Evolutionary conservation across 2,113 vertebrate genomes (phyloP), one percentile per base, ranked within the genome.

Genomic region (Vidua macroura): DNA sequence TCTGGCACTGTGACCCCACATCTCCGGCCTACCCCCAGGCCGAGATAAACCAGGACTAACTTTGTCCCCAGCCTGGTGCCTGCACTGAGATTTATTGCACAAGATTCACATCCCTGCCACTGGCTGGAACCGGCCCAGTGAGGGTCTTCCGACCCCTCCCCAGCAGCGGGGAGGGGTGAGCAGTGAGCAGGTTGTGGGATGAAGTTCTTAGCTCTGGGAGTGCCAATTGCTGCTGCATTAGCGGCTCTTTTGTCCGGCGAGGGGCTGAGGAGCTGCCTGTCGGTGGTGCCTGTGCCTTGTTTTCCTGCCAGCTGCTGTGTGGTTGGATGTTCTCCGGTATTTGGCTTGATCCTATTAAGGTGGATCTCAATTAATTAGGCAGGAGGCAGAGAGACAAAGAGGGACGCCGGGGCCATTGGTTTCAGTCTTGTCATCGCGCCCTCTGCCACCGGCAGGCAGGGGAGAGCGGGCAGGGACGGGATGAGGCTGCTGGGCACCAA

Each of bases 301-400:
- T 96, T 93, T 93, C 49, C 21, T 91, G 78, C 94, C 96, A 92
- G 88, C 89, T 90, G 88, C 93, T n/a, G 73, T 88, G 96, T 55
- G 76, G 48, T 93, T 90, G 93, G 93, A 90, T 93, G 91, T 89
- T 93, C 93, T 83, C 80, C 59, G 81, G 82, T 94, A 81, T 92
- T 96, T 95, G 83, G 89, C 82, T 92, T 95, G 91, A 96, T 94
- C 93, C 93, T 88, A 85, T 95, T 94, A 97, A 96, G 95, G 96
- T 96, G 92, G 95, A 95, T 94, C 91, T 94, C 92, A 96, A 94
- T 97, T 96, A 97, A 96, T 97, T 95, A 93, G 78, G 33, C 60
- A 63, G 79, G 85, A 92, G 91, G 72, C 84, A 90, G 68, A 55
- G 87, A 94, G 88, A 94, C 90, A 94, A 96, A 94, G 88, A 64